These are phyloP conservation scores for Lontra canadensis DNA, from an alignment of 2,113 vertebrate genomes.

Conservation along the genomic window DNA sequence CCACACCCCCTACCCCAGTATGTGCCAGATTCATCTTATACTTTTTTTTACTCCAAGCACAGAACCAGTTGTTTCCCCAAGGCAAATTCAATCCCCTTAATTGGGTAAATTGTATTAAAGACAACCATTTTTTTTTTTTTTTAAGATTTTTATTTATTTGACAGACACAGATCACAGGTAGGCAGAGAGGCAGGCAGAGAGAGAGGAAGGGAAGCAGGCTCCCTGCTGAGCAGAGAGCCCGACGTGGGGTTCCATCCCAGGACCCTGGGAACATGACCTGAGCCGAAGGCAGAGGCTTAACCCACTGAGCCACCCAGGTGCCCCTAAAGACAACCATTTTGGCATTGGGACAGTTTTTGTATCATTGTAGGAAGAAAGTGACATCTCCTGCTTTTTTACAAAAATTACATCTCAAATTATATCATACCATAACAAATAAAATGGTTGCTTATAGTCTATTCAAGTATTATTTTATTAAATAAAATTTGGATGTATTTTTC, in stretches of 20 bases:
- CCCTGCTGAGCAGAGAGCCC: too few species aligned
- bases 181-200: too few species aligned
- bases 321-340: neutral
- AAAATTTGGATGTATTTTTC: neutral
- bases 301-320: too few species aligned
- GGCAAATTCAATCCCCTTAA: neutral
- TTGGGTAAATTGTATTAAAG: neutral
- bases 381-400: neutral
- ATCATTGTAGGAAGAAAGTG: constrained; percentile 28
- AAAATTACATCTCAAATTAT: neutral
- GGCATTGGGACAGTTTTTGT: neutral
- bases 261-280: too few species aligned
- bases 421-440: neutral
- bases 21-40: neutral
- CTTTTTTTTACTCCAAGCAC: neutral
- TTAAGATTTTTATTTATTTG: too few species aligned
- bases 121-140: neutral
- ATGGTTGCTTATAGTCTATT: neutral
- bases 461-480: neutral
- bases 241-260: too few species aligned
- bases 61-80: neutral
- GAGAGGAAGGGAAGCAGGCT: too few species aligned
- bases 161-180: too few species aligned
- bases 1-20: too few species aligned
- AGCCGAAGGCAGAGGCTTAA: too few species aligned